phyloP scores from a whole-genome alignment of 2,888 invertebrate species.

The Lochmaea capreae region DNA sequence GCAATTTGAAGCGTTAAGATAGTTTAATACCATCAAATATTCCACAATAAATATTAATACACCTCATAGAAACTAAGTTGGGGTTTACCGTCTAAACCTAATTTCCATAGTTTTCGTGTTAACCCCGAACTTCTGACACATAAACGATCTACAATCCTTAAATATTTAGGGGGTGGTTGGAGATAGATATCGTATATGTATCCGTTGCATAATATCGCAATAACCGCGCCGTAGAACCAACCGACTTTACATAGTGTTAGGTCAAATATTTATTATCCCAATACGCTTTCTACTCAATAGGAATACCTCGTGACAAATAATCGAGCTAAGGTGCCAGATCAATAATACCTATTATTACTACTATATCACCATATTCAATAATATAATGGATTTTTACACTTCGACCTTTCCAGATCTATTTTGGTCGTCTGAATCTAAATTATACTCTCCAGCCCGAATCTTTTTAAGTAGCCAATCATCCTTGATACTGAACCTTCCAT shows the following conservation, averaged over 20 bases:
- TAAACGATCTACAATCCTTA: conserved; percentile 42
- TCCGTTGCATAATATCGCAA: conserved; percentile 40
- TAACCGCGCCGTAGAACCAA: conserved; percentile 33
- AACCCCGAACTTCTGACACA: conserved; percentile 41
- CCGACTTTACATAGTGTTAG: conserved; percentile 28
- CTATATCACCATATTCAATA: no score
- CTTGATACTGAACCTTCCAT: no score
- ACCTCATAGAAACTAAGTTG: conserved; percentile 36
- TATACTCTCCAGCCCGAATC: no score
- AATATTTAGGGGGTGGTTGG: conserved; percentile 39
- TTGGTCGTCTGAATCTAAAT: no score
- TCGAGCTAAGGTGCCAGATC: neutral
- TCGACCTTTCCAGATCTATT: no score
- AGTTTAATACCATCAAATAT: conserved; percentile 29
- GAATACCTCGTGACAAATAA: neutral
- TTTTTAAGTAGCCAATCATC: no score
- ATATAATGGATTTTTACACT: no score
- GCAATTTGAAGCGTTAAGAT: conserved; percentile 15
- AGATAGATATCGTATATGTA: conserved; percentile 38
- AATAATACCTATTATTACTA: no score
- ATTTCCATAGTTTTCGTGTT: conserved; percentile 44
- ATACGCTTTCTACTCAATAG: conserved; percentile 1
- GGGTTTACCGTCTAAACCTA: conserved; percentile 34
- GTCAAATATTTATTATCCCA: conserved; percentile 32
- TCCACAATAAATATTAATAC: conserved; percentile 37